A percentile compares a stretch with the other conserved stretches of the same genome.
Evolutionary conservation across 2,797 vertebrate genomes (phyloP).

Genomic region (Salmo trutta): DNA sequence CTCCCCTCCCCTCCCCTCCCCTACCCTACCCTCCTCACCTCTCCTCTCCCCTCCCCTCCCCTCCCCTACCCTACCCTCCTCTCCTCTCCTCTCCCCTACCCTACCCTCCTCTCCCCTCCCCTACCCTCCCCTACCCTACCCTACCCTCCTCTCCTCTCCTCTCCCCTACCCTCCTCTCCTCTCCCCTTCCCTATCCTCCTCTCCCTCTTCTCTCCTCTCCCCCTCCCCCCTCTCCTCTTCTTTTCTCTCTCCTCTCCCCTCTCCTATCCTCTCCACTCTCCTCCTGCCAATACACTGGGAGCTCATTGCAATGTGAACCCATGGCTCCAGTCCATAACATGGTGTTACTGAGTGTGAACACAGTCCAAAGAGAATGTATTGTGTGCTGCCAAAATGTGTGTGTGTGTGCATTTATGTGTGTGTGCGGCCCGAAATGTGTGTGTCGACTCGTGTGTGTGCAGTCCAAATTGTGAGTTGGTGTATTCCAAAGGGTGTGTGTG

Average conservation of each 20-base stretch:
- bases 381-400: slow-evolving; percentile 16
- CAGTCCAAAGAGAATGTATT: slow-evolving; percentile 18
- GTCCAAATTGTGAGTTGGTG: slow-evolving; percentile 30
- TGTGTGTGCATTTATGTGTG: not conserved
- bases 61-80: too few species aligned
- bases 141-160: too few species aligned
- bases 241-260: not conserved
- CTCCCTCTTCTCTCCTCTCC: not conserved
- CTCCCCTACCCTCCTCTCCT: too few species aligned
- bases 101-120: too few species aligned
- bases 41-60: too few species aligned
- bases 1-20: not conserved
- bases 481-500: slow-evolving; percentile 8
- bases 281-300: slow-evolving; percentile 57
- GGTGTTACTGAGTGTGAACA: slow-evolving; percentile 42
- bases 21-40: too few species aligned
- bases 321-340: slow-evolving; percentile 63
- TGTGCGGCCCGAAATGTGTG: not conserved
- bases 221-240: not conserved
- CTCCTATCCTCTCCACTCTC: slow-evolving; percentile 12
- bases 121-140: too few species aligned
- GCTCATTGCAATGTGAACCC: slow-evolving; percentile 58
- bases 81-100: too few species aligned
- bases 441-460: slow-evolving; percentile 6
- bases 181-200: too few species aligned